These are phyloP conservation scores for Corythoichthys intestinalis DNA, from an alignment of 2,113 vertebrate species.

Conservation along the genomic window DNA sequence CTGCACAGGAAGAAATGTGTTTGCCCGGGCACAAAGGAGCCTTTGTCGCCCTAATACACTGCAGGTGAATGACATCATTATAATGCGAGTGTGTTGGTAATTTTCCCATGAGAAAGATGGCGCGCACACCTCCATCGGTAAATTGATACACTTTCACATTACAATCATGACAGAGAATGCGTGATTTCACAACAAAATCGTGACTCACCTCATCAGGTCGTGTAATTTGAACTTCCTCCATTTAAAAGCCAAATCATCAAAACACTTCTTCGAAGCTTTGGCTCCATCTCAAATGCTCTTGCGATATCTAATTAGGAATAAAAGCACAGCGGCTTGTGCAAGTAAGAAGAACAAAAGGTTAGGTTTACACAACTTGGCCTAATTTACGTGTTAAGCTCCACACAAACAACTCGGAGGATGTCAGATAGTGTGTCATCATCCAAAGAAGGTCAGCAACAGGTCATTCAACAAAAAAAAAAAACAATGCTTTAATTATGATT, in stretches of 20 bases:
- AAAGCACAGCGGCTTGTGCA: background rate
- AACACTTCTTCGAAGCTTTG: background rate
- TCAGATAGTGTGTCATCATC: background rate
- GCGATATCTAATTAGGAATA: background rate
- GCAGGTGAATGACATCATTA: conserved; percentile 68
- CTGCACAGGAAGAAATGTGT: conserved; percentile 23
- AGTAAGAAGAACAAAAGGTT: background rate
- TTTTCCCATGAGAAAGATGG: conserved; percentile 43
- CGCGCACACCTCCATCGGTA: background rate
- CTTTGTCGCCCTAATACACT: conserved; percentile 54
- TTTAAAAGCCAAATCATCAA: background rate
- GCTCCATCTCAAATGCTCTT: background rate
- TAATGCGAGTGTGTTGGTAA: conserved; percentile 9
- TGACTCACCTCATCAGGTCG: conserved; percentile 13
- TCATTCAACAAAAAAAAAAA: background rate
- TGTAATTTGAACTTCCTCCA: background rate
- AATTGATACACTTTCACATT: background rate
- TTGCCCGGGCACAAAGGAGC: conserved; percentile 57
- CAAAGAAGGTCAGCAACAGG: background rate
- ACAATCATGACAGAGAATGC: background rate
- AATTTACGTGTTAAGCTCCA: background rate
- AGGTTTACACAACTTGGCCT: background rate
- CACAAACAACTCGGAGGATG: background rate
- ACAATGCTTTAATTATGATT: background rate
- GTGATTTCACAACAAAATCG: conserved; percentile 10